A percentile compares a stretch with the other conserved stretches of the same genome.
phyloP scores from a whole-genome alignment of 2,113 vertebrate genomes.

The Cyphomyrus plagiostoma region DNA sequence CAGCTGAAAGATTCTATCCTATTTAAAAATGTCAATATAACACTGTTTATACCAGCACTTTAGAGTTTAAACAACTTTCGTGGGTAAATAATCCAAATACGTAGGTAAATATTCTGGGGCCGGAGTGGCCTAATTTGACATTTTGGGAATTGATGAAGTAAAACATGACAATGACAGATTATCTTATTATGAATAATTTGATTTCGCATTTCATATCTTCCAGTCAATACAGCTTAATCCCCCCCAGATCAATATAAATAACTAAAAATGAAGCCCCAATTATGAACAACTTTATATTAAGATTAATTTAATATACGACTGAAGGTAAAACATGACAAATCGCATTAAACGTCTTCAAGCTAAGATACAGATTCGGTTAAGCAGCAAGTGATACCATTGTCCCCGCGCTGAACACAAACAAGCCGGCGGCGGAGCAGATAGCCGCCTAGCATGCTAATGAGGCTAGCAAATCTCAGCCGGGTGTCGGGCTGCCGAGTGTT shows the following conservation, averaged over 20 bases:
- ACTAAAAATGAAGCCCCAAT: background rate
- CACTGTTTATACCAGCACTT: background rate
- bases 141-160: background rate
- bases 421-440: background rate
- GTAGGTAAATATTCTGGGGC: background rate
- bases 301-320: background rate
- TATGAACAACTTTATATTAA: background rate
- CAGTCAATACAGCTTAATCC: background rate
- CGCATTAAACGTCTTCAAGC: background rate
- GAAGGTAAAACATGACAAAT: background rate
- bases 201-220: background rate
- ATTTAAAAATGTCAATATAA: background rate
- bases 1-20: background rate
- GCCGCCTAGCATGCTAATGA: constrained; percentile 6
- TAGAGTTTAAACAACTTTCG: background rate
- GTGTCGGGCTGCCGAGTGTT: background rate
- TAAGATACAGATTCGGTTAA: background rate
- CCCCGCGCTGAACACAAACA: background rate
- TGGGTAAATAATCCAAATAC: background rate
- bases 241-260: background rate
- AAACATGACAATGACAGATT: background rate
- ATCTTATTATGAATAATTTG: background rate
- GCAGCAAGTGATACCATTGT: background rate
- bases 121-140: background rate
- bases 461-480: background rate